Conservation (phyloP, 2,113 vertebrate genomes). For the Acrocephalus kingi region DNA sequence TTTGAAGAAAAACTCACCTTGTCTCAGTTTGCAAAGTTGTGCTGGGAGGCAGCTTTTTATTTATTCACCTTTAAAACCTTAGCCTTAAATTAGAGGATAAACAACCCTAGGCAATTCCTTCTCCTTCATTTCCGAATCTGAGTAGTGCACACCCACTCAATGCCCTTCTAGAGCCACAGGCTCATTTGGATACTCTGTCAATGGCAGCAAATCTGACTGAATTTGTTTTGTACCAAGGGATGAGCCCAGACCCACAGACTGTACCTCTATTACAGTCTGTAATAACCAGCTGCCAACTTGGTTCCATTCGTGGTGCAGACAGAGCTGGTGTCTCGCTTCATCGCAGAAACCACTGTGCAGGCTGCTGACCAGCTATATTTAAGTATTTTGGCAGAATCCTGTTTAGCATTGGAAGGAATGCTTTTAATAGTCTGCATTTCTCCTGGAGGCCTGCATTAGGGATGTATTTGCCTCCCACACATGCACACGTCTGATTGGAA, state of each 20-base stretch:
- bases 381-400: slow-evolving; percentile 32
- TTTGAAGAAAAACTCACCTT: neutral
- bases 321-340: neutral
- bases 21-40: neutral
- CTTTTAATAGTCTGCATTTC: slow-evolving; percentile 15
- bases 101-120: neutral
- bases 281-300: neutral
- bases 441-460: neutral
- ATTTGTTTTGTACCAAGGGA: neutral
- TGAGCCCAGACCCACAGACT: neutral
- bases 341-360: neutral
- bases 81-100: neutral
- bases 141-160: neutral
- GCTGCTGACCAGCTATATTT: neutral
- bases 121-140: neutral
- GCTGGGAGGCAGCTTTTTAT: neutral
- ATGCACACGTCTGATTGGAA: neutral
- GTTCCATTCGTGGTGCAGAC: neutral
- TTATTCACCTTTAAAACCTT: neutral
- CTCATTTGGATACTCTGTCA: rapidly evolving
- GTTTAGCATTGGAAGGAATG: slow-evolving; percentile 27
- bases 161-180: neutral
- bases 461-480: neutral
- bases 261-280: neutral
- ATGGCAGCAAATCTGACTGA: neutral